Evolutionary conservation across 2,797 vertebrate genomes (phyloP), one percentile per base, ranked within the genome.

Genomic region (Simalia tracyae): DNA sequence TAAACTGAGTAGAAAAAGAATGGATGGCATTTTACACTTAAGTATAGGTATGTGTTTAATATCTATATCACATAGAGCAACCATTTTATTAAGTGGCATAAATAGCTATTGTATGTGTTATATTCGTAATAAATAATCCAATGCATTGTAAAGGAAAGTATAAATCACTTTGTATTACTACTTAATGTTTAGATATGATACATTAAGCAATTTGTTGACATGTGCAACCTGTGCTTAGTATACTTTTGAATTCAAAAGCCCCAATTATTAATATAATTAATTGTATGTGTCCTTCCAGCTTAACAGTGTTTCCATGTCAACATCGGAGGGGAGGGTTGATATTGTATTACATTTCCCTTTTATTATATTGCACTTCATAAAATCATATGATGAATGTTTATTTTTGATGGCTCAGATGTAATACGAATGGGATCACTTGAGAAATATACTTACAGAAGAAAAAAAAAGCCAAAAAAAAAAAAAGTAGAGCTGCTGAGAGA

Each of bases 361-460:
- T 90, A 46, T 3, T 61, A 0, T 12, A 7, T 15, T 46, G n/a
- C 2, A 11, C n/a, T 86, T 66, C 60, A 76, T 31, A 26, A n/a
- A 57, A 60, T 36, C 36, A 24, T 81, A 46, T 54, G 63, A 11
- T 72, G 0, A 1, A 42, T 5, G 87, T 36, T 64, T 68, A 61
- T 8, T 15, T 0, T 56, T 91, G 68, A 28, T 66, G 54, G 1
- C 42, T n/a, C 9, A 46, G 64, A 24, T 56, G 93, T 86, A 91
- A 89, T 88, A 59, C 60, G 28, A 50, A 68, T 0, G 60, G 50
- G 24, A 36, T 61, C 31, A n/a, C 68, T 42, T 56, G 93, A 56
- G 50, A 92, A 84, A 11, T 0, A 26, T 24, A 24, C 88, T 90
- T 90, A n/a, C 8, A 36, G 0, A 0, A 36, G 0, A 0, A 42